phyloP scores from a whole-genome alignment of 1,140 invertebrate genomes.

The Caenorhabditis tropicalis region DNA sequence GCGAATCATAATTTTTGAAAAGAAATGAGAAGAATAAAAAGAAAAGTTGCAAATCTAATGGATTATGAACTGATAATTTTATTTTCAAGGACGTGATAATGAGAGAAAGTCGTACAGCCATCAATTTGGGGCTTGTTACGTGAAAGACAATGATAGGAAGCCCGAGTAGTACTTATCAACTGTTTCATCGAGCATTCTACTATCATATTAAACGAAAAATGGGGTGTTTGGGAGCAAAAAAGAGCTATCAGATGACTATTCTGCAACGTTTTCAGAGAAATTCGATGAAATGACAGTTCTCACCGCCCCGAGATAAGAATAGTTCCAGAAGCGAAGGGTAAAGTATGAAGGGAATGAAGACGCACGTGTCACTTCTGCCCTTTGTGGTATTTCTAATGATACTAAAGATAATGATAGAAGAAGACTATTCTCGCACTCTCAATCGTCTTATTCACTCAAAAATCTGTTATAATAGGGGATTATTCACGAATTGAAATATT shows the following conservation, averaged over 20 bases:
- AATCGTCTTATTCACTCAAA: neutral
- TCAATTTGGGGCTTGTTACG: neutral
- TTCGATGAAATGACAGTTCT: neutral
- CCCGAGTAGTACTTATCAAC: neutral
- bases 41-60: too few species aligned
- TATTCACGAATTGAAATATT: constrained; percentile 5
- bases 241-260: neutral
- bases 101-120: neutral
- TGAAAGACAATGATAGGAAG: neutral
- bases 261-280: neutral
- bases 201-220: neutral
- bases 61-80: neutral
- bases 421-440: neutral
- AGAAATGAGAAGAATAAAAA: neutral
- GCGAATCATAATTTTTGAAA: neutral
- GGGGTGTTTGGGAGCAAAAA: neutral
- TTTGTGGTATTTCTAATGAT: neutral
- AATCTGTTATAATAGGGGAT: neutral
- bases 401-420: neutral
- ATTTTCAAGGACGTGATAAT: neutral
- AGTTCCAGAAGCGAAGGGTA: neutral
- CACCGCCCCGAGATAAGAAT: neutral
- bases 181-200: neutral
- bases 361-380: neutral
- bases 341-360: neutral